phyloP scores from a whole-genome alignment of 1,140 invertebrate species.

The Probaryconus sp. region DNA sequence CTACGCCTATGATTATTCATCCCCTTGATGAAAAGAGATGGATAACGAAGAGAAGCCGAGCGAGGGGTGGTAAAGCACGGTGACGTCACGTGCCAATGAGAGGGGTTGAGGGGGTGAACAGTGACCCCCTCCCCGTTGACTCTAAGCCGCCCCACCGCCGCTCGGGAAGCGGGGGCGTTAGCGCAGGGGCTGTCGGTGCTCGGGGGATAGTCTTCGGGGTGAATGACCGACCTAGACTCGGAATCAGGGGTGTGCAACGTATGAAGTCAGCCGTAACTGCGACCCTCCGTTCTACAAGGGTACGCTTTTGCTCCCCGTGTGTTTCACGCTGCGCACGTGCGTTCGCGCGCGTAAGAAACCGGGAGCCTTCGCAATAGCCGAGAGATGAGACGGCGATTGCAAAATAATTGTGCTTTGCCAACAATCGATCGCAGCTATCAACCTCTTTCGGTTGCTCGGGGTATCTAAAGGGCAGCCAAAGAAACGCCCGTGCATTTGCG shows the following conservation, averaged over 20 bases:
- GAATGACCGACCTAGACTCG: conserved; percentile 79
- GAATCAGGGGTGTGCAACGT: conserved; percentile 77
- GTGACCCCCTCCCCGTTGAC: conserved; percentile 28
- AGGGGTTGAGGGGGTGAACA: conserved; percentile 45
- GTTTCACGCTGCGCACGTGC: conserved; percentile 34
- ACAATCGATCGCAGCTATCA: neutral
- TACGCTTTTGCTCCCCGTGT: conserved; percentile 66
- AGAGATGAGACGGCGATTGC: neutral
- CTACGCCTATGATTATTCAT: conserved; percentile 57
- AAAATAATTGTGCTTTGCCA: conserved; percentile 21
- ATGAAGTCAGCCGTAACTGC: conserved; percentile 71
- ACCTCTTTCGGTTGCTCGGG: neutral
- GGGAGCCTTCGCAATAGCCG: neutral
- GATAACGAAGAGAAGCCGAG: conserved; percentile 9
- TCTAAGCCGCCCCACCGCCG: no score
- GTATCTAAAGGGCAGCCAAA: conserved; percentile 14
- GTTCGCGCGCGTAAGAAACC: conserved; percentile 12
- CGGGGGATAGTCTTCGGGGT: conserved; percentile 67
- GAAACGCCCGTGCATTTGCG: no score
- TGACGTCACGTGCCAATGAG: conserved; percentile 23
- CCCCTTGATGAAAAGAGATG: conserved; percentile 12
- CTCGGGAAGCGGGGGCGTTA: conserved; percentile 51
- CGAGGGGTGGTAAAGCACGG: conserved; percentile 18
- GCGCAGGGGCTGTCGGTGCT: conserved; percentile 45
- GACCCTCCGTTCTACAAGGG: conserved; percentile 71